Conservation (phyloP, 2,113 vertebrate genomes). For the Colinus virginianus region DNA sequence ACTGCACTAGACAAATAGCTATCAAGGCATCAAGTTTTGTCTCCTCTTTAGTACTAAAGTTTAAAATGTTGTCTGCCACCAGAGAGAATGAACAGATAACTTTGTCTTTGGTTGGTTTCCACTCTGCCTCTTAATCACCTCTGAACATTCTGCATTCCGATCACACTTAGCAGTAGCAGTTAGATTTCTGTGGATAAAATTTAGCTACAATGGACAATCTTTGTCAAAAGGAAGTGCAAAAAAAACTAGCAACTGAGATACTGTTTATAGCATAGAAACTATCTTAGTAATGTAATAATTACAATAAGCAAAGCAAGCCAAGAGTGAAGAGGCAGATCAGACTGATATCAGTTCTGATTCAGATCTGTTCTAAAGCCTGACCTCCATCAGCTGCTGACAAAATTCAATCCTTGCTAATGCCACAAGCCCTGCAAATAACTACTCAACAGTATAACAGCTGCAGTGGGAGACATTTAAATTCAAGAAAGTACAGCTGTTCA, state of each 20-base stretch:
- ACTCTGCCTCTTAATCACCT: background rate
- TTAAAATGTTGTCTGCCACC: background rate
- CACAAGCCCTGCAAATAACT: slow-evolving; percentile 13
- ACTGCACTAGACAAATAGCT: background rate
- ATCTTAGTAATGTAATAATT: background rate
- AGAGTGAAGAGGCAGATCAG: background rate
- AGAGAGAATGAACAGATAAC: background rate
- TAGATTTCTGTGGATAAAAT: background rate
- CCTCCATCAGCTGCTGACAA: background rate
- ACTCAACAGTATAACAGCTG: slow-evolving; percentile 44
- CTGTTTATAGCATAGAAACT: background rate
- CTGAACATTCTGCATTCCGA: background rate
- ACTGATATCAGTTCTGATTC: background rate
- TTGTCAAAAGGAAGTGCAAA: background rate
- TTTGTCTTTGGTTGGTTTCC: background rate
- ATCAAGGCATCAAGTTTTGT: background rate
- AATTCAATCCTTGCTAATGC: slow-evolving; percentile 30
- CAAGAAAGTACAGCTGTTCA: slow-evolving; percentile 24
- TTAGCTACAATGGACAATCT: background rate
- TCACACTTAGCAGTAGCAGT: background rate
- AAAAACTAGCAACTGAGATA: background rate
- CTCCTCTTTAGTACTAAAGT: background rate
- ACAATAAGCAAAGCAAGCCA: background rate
- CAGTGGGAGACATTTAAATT: background rate
- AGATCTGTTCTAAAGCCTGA: slow-evolving; percentile 18